Base-by-base conservation (phyloP, 1,140 invertebrate genomes). In the Heliothis subflexa region DNA sequence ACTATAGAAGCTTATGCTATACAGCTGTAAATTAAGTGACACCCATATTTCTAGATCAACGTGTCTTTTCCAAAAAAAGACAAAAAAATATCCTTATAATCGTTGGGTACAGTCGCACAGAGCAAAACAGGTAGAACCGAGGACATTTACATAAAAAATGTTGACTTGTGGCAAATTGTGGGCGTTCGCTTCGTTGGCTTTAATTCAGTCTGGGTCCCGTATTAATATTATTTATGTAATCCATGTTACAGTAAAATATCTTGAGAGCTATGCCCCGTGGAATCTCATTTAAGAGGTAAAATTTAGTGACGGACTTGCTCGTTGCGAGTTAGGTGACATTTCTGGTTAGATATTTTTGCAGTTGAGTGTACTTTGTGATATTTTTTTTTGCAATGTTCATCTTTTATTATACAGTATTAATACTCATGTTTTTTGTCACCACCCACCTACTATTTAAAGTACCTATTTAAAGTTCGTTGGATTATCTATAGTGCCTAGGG, bases 161-260 rank as follows among this genome's bases (percentile, higher is more conserved):
- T 80, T 82, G 79, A 83, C 75, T 81, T 78, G 78, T 71, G 71
- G 81, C 81, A 81, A 83, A 83, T 78, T 81, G 76, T 80, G 76
- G 61, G 49, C 49, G 50, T 57, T 33, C 81, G 80, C 80, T 70
- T 77, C 70, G 81, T 80, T 78, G 82, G 49, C 66, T 81, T 81
- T 85, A 85, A 85, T 85, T 81, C 80, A 78, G 64, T 59, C 55
- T 45, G 81, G 73, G 62, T 54, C 78, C 66, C 71, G 78, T 82
- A 85, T 83, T 85, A 82, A 79, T 82, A 81, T 76, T 82, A 81
- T 82, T 78, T 85, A 82, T 85, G 73, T 78, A 78, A 81, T 71
- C 73, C 78, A 73, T 52, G 75, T 57, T 77, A 66, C 74, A 77
- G 62, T 78, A 78, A 72, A 83, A 81, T 83, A 81, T 75, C 76